Evolutionary conservation across 2,113 vertebrate genomes (phyloP).

Genomic region (Scytalopus superciliaris): DNA sequence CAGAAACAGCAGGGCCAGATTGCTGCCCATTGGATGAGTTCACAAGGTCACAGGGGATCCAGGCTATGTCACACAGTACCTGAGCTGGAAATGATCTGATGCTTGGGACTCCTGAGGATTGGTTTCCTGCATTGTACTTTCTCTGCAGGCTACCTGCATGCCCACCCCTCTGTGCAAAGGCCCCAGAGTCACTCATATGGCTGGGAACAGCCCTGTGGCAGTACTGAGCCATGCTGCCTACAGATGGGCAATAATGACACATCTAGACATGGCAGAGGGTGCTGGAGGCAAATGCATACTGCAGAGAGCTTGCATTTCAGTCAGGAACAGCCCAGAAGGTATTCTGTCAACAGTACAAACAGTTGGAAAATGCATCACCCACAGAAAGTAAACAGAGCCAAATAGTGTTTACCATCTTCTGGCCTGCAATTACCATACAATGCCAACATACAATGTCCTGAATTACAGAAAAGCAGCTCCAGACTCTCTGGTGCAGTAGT

Average conservation of each 20-base stretch:
- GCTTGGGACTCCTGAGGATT: background rate
- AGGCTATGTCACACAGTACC: background rate
- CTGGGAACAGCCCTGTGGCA: background rate
- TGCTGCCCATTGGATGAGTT: background rate
- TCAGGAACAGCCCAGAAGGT: background rate
- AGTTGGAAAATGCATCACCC: background rate
- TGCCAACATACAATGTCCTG: background rate
- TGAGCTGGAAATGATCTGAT: background rate
- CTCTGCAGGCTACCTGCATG: background rate
- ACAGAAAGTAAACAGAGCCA: background rate
- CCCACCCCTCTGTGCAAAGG: background rate
- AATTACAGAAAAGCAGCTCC: background rate
- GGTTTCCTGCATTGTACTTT: background rate
- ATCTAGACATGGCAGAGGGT: background rate
- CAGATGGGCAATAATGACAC: background rate
- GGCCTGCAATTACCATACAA: background rate
- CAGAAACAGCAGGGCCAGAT: background rate
- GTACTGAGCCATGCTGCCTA: background rate
- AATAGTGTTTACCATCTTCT: background rate
- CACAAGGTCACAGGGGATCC: background rate
- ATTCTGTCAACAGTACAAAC: background rate
- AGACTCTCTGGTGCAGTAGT: background rate
- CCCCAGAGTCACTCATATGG: background rate
- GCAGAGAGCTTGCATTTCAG: background rate
- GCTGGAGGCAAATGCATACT: background rate